Conservation (phyloP, 1,140 invertebrate species). For the Luehdorfia chinensis region DNA sequence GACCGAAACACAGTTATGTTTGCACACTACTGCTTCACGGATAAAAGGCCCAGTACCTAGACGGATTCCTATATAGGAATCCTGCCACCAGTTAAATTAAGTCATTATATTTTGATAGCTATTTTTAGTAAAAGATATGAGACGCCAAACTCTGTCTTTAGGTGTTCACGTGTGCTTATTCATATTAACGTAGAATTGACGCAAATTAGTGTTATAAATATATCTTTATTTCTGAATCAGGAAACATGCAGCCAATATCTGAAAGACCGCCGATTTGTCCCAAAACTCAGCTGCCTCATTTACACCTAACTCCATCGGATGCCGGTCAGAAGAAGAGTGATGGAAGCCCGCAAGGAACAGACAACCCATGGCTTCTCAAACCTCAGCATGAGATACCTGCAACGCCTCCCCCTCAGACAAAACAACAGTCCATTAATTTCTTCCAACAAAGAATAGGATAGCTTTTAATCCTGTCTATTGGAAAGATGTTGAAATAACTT, state of each 20-base stretch:
- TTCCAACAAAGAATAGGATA: conserved; percentile 65
- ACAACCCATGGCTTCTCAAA: conserved; percentile 54
- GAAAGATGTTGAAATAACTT: conserved; percentile 45
- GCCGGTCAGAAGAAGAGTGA: conserved; percentile 43
- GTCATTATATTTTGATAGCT: no score
- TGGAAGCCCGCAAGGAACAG: conserved; percentile 24
- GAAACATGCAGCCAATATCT: conserved; percentile 60
- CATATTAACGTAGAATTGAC: neutral
- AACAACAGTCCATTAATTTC: conserved; percentile 44
- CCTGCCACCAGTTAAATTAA: no score
- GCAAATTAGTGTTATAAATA: conserved; percentile 7
- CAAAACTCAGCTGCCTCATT: conserved; percentile 41
- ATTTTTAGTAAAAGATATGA: no score
- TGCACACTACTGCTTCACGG: no score
- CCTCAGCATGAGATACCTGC: conserved; percentile 62
- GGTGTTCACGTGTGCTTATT: no score
- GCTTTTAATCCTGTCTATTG: conserved; percentile 20
- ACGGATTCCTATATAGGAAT: no score
- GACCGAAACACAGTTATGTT: no score
- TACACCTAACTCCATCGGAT: conserved; percentile 54
- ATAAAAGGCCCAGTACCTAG: no score
- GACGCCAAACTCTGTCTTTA: no score
- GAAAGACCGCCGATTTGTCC: conserved; percentile 48
- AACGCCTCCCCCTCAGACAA: conserved; percentile 56
- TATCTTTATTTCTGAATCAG: conserved; percentile 37